Conservation (phyloP, 1,140 invertebrate species). For the Drosophila ironensis region DNA sequence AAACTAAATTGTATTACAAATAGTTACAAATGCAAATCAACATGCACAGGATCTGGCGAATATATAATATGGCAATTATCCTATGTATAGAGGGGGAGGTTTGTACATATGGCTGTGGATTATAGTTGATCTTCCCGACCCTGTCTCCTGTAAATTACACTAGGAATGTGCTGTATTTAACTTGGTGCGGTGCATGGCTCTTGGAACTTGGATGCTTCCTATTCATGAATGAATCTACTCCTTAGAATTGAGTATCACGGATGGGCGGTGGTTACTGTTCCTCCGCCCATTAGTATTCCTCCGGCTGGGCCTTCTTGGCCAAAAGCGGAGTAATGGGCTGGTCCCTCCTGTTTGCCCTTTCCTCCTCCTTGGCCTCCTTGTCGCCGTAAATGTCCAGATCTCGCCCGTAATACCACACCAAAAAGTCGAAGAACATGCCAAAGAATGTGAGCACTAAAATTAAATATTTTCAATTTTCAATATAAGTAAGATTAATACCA, state of each 20-base stretch:
- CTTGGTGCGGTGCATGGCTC: too few species aligned
- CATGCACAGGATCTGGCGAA: background rate
- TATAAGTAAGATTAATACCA: too few species aligned
- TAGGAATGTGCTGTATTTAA: background rate
- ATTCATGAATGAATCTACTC: constrained; percentile 5
- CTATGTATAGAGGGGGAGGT: constrained; percentile 6
- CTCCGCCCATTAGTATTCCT: constrained; percentile 26
- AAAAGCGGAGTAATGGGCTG: constrained; percentile 65
- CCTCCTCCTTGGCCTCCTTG: constrained; percentile 78
- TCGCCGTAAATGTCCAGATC: constrained; percentile 85
- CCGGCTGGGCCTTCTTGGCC: constrained; percentile 43
- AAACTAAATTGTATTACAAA: constrained; percentile 14
- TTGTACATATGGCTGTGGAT: constrained; percentile 34
- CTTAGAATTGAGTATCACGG: constrained; percentile 38
- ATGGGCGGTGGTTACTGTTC: background rate
- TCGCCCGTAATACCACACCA: constrained; percentile 84
- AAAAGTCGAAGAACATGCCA: constrained; percentile 84
- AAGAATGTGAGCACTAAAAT: constrained; percentile 83
- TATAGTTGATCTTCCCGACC: background rate
- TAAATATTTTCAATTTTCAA: background rate
- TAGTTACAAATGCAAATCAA: constrained; percentile 11
- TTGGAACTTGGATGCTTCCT: too few species aligned
- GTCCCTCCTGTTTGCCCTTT: constrained; percentile 52
- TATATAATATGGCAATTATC: constrained; percentile 14
- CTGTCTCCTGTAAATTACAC: background rate